These are phyloP conservation scores for Dichetophora obliterata DNA, from an alignment of 2,888 invertebrate species.

Conservation along the genomic window DNA sequence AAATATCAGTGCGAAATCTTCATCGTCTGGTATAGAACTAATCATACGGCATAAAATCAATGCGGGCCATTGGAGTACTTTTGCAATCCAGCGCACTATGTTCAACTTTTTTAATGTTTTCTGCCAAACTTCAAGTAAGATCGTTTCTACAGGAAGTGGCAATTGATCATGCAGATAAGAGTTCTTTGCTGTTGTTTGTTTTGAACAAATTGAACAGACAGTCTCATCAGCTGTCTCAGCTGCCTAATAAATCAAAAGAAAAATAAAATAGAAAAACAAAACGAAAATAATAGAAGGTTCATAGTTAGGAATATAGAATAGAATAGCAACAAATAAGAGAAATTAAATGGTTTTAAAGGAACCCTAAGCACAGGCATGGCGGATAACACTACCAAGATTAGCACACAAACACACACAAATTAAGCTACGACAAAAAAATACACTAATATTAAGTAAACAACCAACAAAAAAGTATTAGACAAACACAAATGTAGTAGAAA, in stretches of 20 bases:
- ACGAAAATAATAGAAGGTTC: slow-evolving; percentile 48
- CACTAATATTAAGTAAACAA: not conserved
- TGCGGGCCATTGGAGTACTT: slow-evolving; percentile 67
- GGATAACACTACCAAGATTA: not conserved
- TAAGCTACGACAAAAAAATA: not conserved
- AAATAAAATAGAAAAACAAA: slow-evolving; percentile 51
- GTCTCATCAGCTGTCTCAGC: slow-evolving; percentile 50
- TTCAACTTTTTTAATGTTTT: slow-evolving; percentile 60
- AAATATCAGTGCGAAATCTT: slow-evolving; percentile 58
- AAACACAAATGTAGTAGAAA: not conserved
- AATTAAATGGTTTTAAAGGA: not conserved
- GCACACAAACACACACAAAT: not conserved
- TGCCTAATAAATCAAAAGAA: slow-evolving; percentile 60
- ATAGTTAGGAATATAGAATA: slow-evolving; percentile 38
- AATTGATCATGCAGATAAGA: slow-evolving; percentile 64
- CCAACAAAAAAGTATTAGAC: not conserved
- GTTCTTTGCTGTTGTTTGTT: slow-evolving; percentile 58
- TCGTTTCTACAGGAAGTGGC: slow-evolving; percentile 64
- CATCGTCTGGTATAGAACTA: slow-evolving; percentile 63
- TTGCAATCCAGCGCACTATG: slow-evolving; percentile 64
- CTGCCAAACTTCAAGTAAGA: slow-evolving; percentile 64
- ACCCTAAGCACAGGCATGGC: not conserved
- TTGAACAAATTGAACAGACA: slow-evolving; percentile 64
- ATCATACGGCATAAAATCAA: slow-evolving; percentile 65
- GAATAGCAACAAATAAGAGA: slow-evolving; percentile 38